These are phyloP conservation scores for Burhinus bistriatus DNA, from an alignment of 2,113 vertebrate species.

Conservation along the genomic window DNA sequence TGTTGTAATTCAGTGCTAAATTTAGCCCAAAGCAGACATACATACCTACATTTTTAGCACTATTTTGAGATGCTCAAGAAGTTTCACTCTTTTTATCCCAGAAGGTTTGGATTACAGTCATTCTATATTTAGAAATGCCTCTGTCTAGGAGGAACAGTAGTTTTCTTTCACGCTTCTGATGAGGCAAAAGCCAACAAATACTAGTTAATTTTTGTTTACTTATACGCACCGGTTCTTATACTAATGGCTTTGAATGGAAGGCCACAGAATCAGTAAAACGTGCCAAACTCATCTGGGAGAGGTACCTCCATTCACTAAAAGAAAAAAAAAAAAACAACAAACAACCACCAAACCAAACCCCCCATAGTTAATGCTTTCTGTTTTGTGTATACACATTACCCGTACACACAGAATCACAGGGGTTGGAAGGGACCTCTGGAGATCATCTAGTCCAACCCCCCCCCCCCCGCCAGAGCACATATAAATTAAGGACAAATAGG, in stretches of 20 bases:
- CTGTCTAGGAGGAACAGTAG: neutral
- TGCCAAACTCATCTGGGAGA: neutral
- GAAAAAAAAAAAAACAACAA: neutral
- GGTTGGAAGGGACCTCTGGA: too few species aligned
- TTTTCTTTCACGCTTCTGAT: neutral
- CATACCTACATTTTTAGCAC: neutral
- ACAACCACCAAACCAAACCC: rapidly evolving
- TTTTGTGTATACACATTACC: neutral
- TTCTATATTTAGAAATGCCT: neutral
- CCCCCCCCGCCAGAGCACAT: neutral
- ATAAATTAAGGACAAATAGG: neutral
- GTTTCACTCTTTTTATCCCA: neutral
- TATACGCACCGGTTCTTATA: neutral
- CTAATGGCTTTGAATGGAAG: neutral
- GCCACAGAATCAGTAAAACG: neutral
- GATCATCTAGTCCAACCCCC: too few species aligned
- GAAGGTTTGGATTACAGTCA: neutral
- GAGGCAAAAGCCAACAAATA: neutral
- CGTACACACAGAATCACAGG: neutral
- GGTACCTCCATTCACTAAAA: neutral
- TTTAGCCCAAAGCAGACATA: neutral
- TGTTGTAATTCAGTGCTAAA: neutral
- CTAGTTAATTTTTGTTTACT: neutral
- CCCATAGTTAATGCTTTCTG: neutral
- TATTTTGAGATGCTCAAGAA: neutral